Evolutionary conservation across 2,797 vertebrate species (phyloP).

Genomic region (Acipenser transmontanus): DNA sequence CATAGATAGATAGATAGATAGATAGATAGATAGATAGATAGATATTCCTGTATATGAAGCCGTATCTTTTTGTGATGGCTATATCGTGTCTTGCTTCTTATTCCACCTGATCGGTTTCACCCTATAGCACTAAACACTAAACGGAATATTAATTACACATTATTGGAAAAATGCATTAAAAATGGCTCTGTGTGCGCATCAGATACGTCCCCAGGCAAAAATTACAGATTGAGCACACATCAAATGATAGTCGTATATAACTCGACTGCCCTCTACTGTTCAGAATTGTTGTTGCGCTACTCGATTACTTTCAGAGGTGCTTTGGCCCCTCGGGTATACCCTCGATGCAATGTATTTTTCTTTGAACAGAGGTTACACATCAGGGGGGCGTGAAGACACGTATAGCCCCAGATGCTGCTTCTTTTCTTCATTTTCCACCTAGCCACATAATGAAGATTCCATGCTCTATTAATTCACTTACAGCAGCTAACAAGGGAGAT

Average conservation of each 20-base stretch:
- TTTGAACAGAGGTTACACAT: slow-evolving; percentile 39
- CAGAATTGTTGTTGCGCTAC: slow-evolving; percentile 7
- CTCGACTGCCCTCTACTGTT: slow-evolving; percentile 52
- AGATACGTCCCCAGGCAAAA: too few relatives aligned
- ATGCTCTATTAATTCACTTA: slow-evolving; percentile 59
- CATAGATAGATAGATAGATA: not conserved
- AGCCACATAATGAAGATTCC: slow-evolving; percentile 45
- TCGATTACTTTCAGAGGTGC: slow-evolving; percentile 1
- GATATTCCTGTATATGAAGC: not conserved
- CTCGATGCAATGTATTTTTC: slow-evolving; percentile 38
- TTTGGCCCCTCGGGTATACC: not conserved
- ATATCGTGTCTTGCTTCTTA: too few relatives aligned
- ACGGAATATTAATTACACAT: too few relatives aligned
- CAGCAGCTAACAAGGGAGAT: slow-evolving; percentile 49
- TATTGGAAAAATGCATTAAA: too few relatives aligned
- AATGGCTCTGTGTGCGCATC: too few relatives aligned
- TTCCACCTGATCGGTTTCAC: too few relatives aligned
- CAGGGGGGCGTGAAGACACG: slow-evolving; percentile 16
- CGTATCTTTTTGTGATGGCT: too few relatives aligned
- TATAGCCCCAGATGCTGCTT: slow-evolving; percentile 26
- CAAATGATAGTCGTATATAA: slow-evolving; percentile 14
- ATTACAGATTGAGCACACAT: too few relatives aligned
- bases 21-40: not conserved
- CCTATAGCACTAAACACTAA: too few relatives aligned
- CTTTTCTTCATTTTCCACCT: slow-evolving; percentile 36